Base-by-base conservation (phyloP, 2,888 invertebrate species). In the Bruchidius siliquastri region DNA sequence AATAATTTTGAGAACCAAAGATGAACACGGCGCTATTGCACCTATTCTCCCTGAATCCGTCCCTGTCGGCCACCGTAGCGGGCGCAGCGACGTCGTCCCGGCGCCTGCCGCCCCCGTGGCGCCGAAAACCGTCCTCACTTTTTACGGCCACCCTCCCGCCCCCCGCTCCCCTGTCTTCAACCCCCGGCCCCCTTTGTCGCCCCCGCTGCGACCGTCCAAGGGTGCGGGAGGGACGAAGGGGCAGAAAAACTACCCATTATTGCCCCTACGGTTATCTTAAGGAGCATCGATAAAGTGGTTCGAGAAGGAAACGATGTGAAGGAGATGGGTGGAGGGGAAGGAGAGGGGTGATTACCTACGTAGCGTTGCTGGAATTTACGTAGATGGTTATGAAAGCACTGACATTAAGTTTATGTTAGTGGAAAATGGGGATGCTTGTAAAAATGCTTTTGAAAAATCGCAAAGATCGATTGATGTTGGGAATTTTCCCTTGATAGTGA, bases 211-310 rank as follows among this genome's bases (percentile, higher is more conserved):
- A 8, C 22, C 4, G 10, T 68, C 68, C 68, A 21, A 21, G 21
- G 10, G 10, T 6, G 22, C 20, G 22, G 22, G 20, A n/a, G 20
- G 20, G 22, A 13, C 84, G 83, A 84, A 84, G 83, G 85, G 83
- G 85, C 72, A 84, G 85, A 85, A 85, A 85, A 86, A 85, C 86
- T 84, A 84, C 84, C 86, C 86, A 86, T 86, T 86, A 86, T 86
- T 86, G 86, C 86, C 49, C 49, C 86, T 86, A 86, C 86, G 85
- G 86, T 86, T 86, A 86, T 86, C 86, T 86, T 86, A 86, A 85
- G 86, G 84, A 85, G 85, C 84, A 84, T 84, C 86, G 84, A 86
- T 86, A 86, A 86, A 86, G 85, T 85, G 85, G 85, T 86, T 86
- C 85, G 84, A 85, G 85, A 85, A 84, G 85, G 84, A 85, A 84